Conservation (phyloP, 2,797 vertebrate species). For the Poeciliopsis paucimaculata region DNA sequence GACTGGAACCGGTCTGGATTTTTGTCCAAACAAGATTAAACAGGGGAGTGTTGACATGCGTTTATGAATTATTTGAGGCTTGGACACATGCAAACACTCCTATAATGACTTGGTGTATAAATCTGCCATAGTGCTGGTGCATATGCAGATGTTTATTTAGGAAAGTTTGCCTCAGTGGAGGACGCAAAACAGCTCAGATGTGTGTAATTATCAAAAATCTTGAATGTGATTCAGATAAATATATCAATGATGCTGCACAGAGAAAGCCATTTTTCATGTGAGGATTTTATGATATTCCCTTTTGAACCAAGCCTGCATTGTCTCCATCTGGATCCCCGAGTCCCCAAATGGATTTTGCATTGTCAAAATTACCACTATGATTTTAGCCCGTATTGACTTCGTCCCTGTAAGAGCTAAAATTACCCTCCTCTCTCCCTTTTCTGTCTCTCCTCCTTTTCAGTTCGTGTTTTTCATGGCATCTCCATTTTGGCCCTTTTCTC, state of each 20-base stretch:
- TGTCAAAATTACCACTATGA: constrained; percentile 67
- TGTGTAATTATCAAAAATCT: constrained; percentile 27
- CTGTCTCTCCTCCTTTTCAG: constrained; percentile 44
- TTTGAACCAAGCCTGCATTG: constrained; percentile 41
- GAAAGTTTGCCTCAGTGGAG: not conserved
- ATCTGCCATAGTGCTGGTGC: constrained; percentile 31
- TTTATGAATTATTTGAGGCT: constrained; percentile 53
- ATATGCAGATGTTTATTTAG: constrained; percentile 40
- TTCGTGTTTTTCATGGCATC: constrained; percentile 58
- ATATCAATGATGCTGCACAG: constrained; percentile 11
- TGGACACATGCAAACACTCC: constrained; percentile 54
- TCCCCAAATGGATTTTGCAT: constrained; percentile 65
- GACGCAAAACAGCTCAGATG: not conserved
- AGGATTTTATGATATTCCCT: constrained; percentile 33
- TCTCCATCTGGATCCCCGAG: constrained; percentile 55
- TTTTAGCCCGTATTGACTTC: constrained; percentile 62
- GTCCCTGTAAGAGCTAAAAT: constrained; percentile 62
- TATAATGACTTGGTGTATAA: constrained; percentile 41
- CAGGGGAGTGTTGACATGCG: constrained; percentile 55
- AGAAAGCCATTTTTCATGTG: constrained; percentile 27
- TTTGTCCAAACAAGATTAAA: constrained; percentile 68
- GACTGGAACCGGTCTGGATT: constrained; percentile 60
- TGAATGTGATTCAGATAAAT: constrained; percentile 12
- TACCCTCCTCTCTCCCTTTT: constrained; percentile 34
- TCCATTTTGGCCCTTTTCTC: constrained; percentile 69